Conservation (phyloP, 2,888 invertebrate genomes). For the Gymnoscelis rufifasciata region DNA sequence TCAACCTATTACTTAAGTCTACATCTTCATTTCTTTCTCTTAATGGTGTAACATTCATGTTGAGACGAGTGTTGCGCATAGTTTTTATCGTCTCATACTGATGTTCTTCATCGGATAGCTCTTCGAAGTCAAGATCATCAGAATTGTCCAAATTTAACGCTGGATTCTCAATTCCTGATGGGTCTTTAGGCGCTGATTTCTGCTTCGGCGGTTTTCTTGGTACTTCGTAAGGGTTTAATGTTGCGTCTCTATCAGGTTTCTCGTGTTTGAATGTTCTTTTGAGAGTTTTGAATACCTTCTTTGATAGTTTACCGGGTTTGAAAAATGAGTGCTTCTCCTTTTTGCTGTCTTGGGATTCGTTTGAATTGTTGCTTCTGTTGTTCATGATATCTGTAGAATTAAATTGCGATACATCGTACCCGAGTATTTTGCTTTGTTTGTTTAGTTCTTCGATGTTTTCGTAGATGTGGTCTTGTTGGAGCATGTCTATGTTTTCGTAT, state of each 20-base stretch:
- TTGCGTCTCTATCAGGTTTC: constrained; percentile 49
- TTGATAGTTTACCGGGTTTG: constrained; percentile 64
- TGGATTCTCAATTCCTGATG: constrained; percentile 69
- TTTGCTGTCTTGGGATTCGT: constrained; percentile 59
- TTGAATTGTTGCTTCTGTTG: constrained; percentile 49
- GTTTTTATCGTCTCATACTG: constrained; percentile 71
- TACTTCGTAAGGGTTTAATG: constrained; percentile 71
- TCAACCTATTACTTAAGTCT: constrained; percentile 47
- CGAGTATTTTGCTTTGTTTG: constrained; percentile 73
- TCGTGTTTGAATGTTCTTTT: constrained; percentile 69
- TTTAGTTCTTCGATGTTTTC: constrained; percentile 63
- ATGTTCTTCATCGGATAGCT: constrained; percentile 55
- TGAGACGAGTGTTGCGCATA: constrained; percentile 59
- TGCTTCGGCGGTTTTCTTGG: constrained; percentile 58
- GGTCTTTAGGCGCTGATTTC: constrained; percentile 49
- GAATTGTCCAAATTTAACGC: constrained; percentile 65
- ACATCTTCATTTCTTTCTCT: constrained; percentile 48
- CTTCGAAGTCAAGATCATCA: constrained; percentile 70
- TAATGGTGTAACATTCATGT: constrained; percentile 68
- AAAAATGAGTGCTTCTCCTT: constrained; percentile 59
- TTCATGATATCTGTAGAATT: constrained; percentile 67
- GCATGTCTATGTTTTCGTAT: constrained; percentile 62
- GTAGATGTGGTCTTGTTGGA: constrained; percentile 57
- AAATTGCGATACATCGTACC: constrained; percentile 67
- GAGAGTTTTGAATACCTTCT: constrained; percentile 66